These are phyloP conservation scores for Bacillus rossius DNA, from an alignment of 1,140 invertebrate species.

Conservation along the genomic window DNA sequence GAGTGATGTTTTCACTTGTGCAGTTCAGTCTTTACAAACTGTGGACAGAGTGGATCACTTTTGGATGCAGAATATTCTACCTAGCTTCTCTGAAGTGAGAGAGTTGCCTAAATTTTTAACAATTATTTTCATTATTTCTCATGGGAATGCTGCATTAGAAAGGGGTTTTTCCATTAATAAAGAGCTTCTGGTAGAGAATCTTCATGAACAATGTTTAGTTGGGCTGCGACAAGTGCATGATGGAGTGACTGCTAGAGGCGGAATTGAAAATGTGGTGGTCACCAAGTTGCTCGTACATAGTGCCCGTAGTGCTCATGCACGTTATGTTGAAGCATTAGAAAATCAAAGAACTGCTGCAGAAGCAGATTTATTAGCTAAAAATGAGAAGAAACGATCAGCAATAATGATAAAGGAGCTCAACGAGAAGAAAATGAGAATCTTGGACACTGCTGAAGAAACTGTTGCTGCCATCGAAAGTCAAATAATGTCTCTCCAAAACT, in stretches of 20 bases:
- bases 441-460: too few relatives aligned
- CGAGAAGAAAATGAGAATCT: too few relatives aligned
- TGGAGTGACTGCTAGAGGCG: constrained; percentile 10
- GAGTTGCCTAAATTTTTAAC: constrained; percentile 11
- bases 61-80: constrained; percentile 11
- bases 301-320: constrained; percentile 11
- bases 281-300: constrained; percentile 12
- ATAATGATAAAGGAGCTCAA: too few relatives aligned
- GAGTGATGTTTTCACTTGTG: neutral
- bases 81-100: neutral
- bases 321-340: constrained; percentile 11
- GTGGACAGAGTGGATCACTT: constrained; percentile 17
- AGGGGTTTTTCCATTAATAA: constrained; percentile 18
- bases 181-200: constrained; percentile 18
- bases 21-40: neutral
- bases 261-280: constrained; percentile 14
- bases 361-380: neutral
- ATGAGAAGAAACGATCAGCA: too few relatives aligned
- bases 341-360: constrained; percentile 2
- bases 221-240: constrained; percentile 18
- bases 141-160: constrained; percentile 17
- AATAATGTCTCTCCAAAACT: too few relatives aligned
- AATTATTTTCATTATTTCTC: constrained; percentile 20
- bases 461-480: too few relatives aligned
- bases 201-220: constrained; percentile 17